Percentiles rank a stretch among this genome's conserved stretches.
Evolutionary conservation across 2,888 invertebrate genomes (phyloP).

Genomic region (Tiphia femorata): DNA sequence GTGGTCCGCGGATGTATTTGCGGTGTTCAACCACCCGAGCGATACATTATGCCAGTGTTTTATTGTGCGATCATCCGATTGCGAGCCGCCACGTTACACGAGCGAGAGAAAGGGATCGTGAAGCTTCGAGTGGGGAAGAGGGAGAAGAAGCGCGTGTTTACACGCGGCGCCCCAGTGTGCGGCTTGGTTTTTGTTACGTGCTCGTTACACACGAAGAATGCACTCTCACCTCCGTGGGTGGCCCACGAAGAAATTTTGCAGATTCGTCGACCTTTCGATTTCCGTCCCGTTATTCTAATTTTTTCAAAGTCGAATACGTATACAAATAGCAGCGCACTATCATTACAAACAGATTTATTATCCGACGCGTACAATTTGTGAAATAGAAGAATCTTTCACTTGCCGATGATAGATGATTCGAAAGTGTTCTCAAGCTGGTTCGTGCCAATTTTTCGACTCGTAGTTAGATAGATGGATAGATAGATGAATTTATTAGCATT

Average conservation of each 20-base stretch:
- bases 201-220: conserved; percentile 28
- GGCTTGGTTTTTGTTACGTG: conserved; percentile 42
- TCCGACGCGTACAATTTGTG: no score
- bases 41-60: conserved; percentile 63
- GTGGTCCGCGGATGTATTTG: conserved; percentile 57
- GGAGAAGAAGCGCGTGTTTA: conserved; percentile 49
- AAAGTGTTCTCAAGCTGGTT: no score
- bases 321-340: no score
- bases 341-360: no score
- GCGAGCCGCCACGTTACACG: conserved; percentile 20
- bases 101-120: conserved; percentile 40
- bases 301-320: no score
- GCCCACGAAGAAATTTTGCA: not conserved
- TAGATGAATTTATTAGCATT: no score
- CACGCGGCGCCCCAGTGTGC: conserved; percentile 34
- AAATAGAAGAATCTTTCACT: no score
- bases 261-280: not conserved
- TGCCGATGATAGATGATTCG: no score
- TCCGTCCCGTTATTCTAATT: no score
- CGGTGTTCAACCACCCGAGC: conserved; percentile 58
- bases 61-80: conserved; percentile 66
- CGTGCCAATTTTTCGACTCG: no score
- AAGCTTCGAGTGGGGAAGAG: conserved; percentile 31
- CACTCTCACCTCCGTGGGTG: not conserved
- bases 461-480: no score